Conservation (phyloP, 2,888 invertebrate genomes). For the Charanyca ferruginea region DNA sequence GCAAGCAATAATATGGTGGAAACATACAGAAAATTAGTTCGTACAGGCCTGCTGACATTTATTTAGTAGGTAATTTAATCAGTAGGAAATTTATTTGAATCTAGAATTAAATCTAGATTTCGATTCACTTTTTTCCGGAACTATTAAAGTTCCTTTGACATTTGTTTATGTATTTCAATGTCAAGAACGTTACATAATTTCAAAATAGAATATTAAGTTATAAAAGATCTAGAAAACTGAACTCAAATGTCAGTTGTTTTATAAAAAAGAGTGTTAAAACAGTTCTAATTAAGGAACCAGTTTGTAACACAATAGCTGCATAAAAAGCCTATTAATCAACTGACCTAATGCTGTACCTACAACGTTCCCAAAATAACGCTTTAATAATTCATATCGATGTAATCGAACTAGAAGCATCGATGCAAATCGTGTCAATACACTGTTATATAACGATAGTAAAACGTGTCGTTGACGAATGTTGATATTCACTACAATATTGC, state of each 20-base stretch:
- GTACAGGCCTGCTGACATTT: neutral
- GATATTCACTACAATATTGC: conserved; percentile 54
- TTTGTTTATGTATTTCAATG: conserved; percentile 29
- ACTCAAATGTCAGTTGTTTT: conserved; percentile 23
- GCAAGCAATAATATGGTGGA: neutral
- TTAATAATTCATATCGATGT: conserved; percentile 41
- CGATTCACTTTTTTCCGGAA: conserved; percentile 6
- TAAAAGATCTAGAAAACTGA: neutral
- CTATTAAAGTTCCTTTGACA: conserved; percentile 26
- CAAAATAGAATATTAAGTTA: neutral
- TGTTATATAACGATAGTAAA: conserved; percentile 50
- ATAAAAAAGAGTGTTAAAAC: neutral
- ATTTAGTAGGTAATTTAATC: no score
- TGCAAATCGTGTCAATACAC: conserved; percentile 52
- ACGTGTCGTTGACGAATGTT: conserved; percentile 38
- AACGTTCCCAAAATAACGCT: conserved; percentile 16
- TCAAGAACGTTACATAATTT: conserved; percentile 14
- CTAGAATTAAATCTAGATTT: conserved; percentile 2
- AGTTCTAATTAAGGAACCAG: neutral
- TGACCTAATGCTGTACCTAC: conserved; percentile 37
- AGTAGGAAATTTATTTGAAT: no score
- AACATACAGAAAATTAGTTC: conserved; percentile 4
- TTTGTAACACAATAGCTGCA: conserved; percentile 13
- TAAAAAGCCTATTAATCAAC: conserved; percentile 10
- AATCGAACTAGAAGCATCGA: conserved; percentile 43